Evolutionary conservation across 1,140 invertebrate genomes (phyloP).

Genomic region (Lamellibrachia luymesi): DNA sequence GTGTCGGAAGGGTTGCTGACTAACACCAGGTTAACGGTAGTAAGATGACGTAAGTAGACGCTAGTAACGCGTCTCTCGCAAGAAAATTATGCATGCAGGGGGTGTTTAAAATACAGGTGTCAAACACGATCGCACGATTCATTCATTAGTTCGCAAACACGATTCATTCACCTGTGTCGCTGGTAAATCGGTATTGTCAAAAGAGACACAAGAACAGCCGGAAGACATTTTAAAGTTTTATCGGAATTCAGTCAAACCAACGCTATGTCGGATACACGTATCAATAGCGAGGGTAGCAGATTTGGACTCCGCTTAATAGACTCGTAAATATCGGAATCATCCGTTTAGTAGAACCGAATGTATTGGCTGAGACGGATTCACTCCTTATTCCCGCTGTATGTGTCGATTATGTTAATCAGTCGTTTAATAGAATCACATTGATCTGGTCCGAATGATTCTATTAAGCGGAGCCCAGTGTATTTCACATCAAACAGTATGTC

Average conservation of each 20-base stretch:
- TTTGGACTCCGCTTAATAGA: too few species aligned
- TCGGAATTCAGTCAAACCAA: neutral
- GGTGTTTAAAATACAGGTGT: neutral
- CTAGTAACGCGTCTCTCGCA: neutral
- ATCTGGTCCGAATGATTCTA: too few species aligned
- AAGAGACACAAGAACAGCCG: neutral
- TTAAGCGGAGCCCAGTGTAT: too few species aligned
- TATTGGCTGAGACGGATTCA: too few species aligned
- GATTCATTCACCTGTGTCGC: neutral
- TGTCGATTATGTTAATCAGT: too few species aligned
- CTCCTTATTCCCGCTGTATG: too few species aligned
- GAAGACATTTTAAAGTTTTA: neutral
- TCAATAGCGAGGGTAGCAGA: neutral
- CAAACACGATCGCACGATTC: neutral
- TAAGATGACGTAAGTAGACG: neutral
- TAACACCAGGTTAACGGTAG: neutral
- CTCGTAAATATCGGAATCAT: too few species aligned
- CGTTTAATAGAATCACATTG: too few species aligned
- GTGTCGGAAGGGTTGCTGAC: neutral
- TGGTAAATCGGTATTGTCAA: neutral
- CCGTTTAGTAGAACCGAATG: too few species aligned
- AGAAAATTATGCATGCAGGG: neutral
- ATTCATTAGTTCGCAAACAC: neutral
- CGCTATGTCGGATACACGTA: neutral
- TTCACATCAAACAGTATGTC: neutral